phyloP scores from a whole-genome alignment of 2,113 vertebrate genomes.

The Spermophilus dauricus region DNA sequence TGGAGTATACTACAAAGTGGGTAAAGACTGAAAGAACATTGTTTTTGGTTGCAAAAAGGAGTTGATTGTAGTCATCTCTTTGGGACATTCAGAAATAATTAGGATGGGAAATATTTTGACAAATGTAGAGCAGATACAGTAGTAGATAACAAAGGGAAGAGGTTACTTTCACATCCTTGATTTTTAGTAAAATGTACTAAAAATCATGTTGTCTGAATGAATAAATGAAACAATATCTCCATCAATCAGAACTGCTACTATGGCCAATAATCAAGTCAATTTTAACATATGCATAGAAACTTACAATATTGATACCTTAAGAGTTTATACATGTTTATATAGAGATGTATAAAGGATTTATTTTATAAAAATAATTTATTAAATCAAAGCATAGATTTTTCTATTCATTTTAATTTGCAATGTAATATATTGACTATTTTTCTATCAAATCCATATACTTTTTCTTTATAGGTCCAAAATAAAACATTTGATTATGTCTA shows the following conservation, averaged over 20 bases:
- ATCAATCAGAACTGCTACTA: neutral
- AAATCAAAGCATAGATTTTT: neutral
- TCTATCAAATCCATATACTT: neutral
- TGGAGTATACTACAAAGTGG: neutral
- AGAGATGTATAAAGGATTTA: neutral
- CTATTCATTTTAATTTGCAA: neutral
- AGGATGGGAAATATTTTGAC: neutral
- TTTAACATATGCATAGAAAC: neutral
- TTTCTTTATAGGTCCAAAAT: slow-evolving; percentile 68
- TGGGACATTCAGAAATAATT: neutral
- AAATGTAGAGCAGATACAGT: neutral
- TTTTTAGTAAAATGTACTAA: neutral
- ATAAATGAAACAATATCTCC: neutral
- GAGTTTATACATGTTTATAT: neutral
- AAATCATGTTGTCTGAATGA: neutral
- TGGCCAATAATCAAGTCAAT: neutral
- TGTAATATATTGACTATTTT: neutral
- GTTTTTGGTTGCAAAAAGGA: neutral
- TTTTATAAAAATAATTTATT: neutral
- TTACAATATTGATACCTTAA: neutral
- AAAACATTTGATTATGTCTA: slow-evolving; percentile 74
- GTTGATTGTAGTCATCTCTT: neutral
- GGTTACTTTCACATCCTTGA: neutral
- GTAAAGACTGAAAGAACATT: neutral
- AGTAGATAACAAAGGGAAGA: neutral